Evolutionary conservation across 2,797 vertebrate genomes (phyloP).

Genomic region (Coccyzus lansbergi): DNA sequence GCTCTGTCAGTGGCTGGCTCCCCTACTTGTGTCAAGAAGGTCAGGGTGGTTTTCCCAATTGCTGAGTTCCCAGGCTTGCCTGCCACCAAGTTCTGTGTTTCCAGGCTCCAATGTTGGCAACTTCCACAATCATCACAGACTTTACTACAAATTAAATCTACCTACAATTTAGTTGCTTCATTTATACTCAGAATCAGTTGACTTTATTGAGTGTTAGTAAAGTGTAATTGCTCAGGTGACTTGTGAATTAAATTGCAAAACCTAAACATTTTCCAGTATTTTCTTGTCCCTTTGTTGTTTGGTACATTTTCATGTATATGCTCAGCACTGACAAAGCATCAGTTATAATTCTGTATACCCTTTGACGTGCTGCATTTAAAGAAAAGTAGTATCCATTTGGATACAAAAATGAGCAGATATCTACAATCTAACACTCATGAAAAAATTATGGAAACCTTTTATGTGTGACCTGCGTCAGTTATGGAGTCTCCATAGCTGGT

Average conservation of each 20-base stretch:
- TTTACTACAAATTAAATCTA: neutral
- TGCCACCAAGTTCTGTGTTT: accelerated
- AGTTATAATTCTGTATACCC: neutral
- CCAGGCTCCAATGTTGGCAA: neutral
- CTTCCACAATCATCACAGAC: neutral
- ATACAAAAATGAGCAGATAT: neutral
- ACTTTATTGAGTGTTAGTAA: neutral
- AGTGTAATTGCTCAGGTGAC: neutral
- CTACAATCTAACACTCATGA: neutral
- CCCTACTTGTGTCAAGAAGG: neutral
- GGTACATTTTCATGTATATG: neutral
- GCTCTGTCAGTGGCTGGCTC: accelerated
- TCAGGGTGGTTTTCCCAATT: neutral
- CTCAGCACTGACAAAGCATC: neutral
- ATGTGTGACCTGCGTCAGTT: neutral
- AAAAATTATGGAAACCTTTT: neutral
- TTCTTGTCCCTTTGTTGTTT: neutral
- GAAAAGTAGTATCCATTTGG: neutral
- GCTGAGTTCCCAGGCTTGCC: neutral
- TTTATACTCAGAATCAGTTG: neutral
- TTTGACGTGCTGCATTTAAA: neutral
- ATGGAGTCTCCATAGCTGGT: neutral
- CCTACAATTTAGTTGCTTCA: neutral
- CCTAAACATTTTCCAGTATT: neutral
- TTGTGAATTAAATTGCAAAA: neutral